These are phyloP conservation scores for Drosophila repletoides DNA, from an alignment of 1,140 invertebrate species.

Conservation along the genomic window DNA sequence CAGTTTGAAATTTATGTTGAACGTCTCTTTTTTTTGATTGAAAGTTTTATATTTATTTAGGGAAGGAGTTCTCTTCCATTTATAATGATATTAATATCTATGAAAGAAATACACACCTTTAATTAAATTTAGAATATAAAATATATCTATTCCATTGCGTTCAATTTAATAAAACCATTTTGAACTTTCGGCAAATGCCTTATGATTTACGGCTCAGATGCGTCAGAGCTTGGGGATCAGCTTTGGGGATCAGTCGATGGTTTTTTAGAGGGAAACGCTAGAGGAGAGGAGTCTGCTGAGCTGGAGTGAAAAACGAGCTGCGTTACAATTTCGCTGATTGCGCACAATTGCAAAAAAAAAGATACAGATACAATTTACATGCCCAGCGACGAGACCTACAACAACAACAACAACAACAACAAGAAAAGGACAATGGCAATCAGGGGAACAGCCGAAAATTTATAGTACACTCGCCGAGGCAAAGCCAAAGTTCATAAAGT, in stretches of 20 bases:
- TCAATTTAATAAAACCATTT: conserved; percentile 82
- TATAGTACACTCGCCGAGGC: conserved; percentile 62
- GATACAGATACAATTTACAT: conserved; percentile 73
- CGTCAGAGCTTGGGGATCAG: conserved; percentile 14
- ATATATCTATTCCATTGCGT: too few species aligned
- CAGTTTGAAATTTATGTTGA: conserved; percentile 18
- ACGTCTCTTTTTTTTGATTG: background rate
- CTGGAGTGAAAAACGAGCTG: conserved; percentile 68
- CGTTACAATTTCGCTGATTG: conserved; percentile 75
- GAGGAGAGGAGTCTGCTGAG: too few species aligned
- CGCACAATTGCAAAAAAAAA: conserved; percentile 66
- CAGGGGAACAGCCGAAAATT: conserved; percentile 61
- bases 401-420: conserved; percentile 1
- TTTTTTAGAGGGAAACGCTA: background rate
- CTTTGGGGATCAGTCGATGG: background rate
- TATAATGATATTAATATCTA: too few species aligned
- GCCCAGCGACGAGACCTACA: background rate
- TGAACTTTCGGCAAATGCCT: conserved; percentile 33
- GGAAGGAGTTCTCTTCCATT: too few species aligned
- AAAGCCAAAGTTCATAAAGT: conserved; percentile 79
- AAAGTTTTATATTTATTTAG: background rate
- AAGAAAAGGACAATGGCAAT: conserved; percentile 54
- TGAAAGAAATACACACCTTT: too few species aligned
- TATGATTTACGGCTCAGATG: conserved; percentile 41
- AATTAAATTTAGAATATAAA: too few species aligned